Conservation (phyloP, 1,140 invertebrate genomes). For the Ectropis grisescens region DNA sequence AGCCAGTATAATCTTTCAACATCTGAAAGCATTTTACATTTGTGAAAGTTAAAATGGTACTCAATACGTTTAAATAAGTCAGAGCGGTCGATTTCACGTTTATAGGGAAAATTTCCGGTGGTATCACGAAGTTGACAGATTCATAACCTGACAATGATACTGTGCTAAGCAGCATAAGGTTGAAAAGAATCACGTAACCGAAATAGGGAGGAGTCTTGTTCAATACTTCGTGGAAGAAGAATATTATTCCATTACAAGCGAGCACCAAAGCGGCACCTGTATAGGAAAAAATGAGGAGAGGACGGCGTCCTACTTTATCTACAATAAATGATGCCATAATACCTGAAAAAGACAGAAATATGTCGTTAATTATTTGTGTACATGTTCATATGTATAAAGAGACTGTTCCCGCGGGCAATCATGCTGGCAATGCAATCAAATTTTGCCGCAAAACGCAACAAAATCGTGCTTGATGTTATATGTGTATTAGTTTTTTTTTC, state of each 20-base stretch:
- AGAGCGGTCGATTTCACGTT: slow-evolving; percentile 68
- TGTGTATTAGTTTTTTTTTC: too few species aligned
- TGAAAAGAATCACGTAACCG: slow-evolving; percentile 15
- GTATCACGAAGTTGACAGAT: slow-evolving; percentile 65
- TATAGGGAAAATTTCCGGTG: slow-evolving; percentile 70
- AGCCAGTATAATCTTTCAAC: slow-evolving; percentile 43
- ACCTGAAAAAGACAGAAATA: too few species aligned
- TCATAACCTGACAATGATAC: slow-evolving; percentile 65
- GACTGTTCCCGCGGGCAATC: too few species aligned
- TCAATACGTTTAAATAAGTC: slow-evolving; percentile 35
- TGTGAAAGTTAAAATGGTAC: slow-evolving; percentile 45
- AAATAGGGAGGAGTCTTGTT: slow-evolving; percentile 5
- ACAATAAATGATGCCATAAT: slow-evolving; percentile 74
- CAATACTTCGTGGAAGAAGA: too few species aligned
- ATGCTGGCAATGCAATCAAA: too few species aligned
- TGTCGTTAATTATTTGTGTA: too few species aligned
- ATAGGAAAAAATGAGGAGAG: slow-evolving; percentile 75
- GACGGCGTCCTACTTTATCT: slow-evolving; percentile 77
- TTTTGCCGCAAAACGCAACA: too few species aligned
- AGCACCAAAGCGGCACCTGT: slow-evolving; percentile 54
- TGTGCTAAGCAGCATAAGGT: slow-evolving; percentile 26
- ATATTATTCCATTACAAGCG: slow-evolving; percentile 58
- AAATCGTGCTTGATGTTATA: too few species aligned
- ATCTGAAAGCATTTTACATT: slow-evolving; percentile 64
- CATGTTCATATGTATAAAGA: too few species aligned